A percentile compares a stretch with the other conserved stretches of the same genome.
phyloP scores from a whole-genome alignment of 2,113 vertebrate genomes.

The Suncus etruscus region DNA sequence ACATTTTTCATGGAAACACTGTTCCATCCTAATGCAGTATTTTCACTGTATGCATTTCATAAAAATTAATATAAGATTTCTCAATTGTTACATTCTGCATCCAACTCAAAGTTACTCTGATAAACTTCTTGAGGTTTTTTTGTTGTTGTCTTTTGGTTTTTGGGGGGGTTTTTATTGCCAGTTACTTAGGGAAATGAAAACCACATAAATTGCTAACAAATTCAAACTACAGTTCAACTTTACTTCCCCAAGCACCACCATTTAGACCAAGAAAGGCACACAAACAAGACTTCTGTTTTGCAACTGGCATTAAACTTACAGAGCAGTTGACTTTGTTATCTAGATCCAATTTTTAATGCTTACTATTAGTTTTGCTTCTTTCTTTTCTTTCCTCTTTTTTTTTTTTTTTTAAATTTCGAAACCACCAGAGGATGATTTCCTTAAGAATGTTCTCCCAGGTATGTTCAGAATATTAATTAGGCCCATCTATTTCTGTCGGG shows the following conservation, averaged over 20 bases:
- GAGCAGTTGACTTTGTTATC: slow-evolving; percentile 80
- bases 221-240: slow-evolving; percentile 83
- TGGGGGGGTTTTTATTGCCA: slow-evolving; percentile 80
- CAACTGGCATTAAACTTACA: slow-evolving; percentile 82
- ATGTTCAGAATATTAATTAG: slow-evolving; percentile 99
- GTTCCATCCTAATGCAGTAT: not conserved
- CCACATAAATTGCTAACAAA: slow-evolving; percentile 84
- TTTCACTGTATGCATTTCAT: slow-evolving; percentile 17
- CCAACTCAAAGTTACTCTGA: slow-evolving; percentile 59
- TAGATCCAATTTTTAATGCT: slow-evolving; percentile 80
- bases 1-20: slow-evolving; percentile 24
- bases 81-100: not conserved
- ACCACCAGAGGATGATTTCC: slow-evolving; percentile 91
- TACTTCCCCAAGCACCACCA: slow-evolving; percentile 79
- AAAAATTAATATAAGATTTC: not conserved
- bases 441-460: slow-evolving; percentile 94
- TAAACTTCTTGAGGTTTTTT: slow-evolving; percentile 48
- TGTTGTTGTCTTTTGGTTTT: not conserved
- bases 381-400: not conserved
- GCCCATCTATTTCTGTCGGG: slow-evolving; percentile 95
- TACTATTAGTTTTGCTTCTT: slow-evolving; percentile 74
- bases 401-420: slow-evolving; percentile 79
- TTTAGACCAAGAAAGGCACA: slow-evolving; percentile 77
- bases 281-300: slow-evolving; percentile 81
- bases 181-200: slow-evolving; percentile 81